Percentiles rank a stretch among this genome's conserved stretches.
Conservation (phyloP, 2,888 invertebrate genomes). For the Heliconius charithonia region DNA sequence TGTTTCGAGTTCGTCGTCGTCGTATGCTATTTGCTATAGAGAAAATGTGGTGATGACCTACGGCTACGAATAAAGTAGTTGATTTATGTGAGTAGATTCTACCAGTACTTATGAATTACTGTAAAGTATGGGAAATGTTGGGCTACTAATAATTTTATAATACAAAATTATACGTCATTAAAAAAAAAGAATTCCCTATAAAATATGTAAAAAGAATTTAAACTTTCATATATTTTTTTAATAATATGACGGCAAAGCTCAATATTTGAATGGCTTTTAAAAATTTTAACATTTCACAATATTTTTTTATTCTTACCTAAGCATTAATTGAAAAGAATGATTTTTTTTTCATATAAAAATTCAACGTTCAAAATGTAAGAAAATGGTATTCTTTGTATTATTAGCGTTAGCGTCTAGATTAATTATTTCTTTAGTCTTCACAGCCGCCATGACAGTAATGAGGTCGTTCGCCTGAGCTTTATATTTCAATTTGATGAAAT, state of each 20-base stretch:
- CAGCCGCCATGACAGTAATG: constrained; percentile 39
- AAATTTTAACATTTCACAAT: neutral
- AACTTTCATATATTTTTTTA: neutral
- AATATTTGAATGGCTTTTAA: neutral
- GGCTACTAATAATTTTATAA: too few species aligned
- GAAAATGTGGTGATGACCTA: too few species aligned
- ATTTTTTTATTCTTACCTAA: neutral
- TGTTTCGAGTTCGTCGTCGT: too few species aligned
- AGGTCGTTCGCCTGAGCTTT: constrained; percentile 46
- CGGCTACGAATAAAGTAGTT: too few species aligned
- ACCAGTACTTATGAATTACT: too few species aligned
- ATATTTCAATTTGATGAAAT: constrained; percentile 45
- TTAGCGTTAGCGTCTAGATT: neutral
- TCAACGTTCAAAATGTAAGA: neutral
- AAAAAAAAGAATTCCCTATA: too few species aligned
- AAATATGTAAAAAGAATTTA: neutral
- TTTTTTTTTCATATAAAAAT: too few species aligned
- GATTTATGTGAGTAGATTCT: too few species aligned
- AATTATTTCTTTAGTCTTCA: constrained; percentile 19
- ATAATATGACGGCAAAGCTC: neutral
- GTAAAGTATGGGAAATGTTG: too few species aligned
- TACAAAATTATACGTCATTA: too few species aligned
- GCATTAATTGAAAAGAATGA: neutral
- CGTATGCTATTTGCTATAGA: too few species aligned
- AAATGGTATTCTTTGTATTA: neutral